Evolutionary conservation across 64 coral and sea anemone species (phyloP).

Genomic region (Pocillopora damicornis): DNA sequence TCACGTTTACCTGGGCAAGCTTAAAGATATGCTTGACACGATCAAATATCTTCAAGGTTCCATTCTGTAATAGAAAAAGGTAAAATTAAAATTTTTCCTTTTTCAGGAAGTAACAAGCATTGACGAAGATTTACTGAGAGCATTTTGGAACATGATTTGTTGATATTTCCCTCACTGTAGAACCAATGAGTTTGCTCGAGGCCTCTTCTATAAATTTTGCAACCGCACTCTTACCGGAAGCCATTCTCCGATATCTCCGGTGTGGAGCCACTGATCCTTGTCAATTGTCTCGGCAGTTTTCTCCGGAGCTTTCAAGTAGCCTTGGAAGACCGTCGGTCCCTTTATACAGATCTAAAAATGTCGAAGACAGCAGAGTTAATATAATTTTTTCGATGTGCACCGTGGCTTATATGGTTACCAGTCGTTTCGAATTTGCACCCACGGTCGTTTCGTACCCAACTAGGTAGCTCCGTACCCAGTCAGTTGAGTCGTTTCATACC

Average conservation of each 20-base stretch:
- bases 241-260: slow-evolving; percentile 90
- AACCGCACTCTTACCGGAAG: slow-evolving; percentile 50
- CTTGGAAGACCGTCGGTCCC: slow-evolving; percentile 75
- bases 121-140: no score
- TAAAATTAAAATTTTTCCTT: neutral
- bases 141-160: no score
- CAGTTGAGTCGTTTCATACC: no score
- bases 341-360: slow-evolving; percentile 76
- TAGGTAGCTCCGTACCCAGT: no score
- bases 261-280: slow-evolving; percentile 96
- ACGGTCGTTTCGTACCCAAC: no score
- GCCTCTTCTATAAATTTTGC: no score
- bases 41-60: slow-evolving; percentile 84
- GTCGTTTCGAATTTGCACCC: no score
- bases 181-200: no score
- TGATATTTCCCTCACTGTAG: no score
- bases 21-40: slow-evolving; percentile 96
- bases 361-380: neutral
- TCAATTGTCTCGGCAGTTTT: slow-evolving; percentile 91
- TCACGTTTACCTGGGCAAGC: slow-evolving; percentile 64
- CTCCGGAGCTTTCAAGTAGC: slow-evolving; percentile 70
- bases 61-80: slow-evolving; percentile 58
- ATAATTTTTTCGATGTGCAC: no score
- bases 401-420: no score
- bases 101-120: no score